phyloP scores from a whole-genome alignment of 1,140 invertebrate species.

The Mamestra configurata region DNA sequence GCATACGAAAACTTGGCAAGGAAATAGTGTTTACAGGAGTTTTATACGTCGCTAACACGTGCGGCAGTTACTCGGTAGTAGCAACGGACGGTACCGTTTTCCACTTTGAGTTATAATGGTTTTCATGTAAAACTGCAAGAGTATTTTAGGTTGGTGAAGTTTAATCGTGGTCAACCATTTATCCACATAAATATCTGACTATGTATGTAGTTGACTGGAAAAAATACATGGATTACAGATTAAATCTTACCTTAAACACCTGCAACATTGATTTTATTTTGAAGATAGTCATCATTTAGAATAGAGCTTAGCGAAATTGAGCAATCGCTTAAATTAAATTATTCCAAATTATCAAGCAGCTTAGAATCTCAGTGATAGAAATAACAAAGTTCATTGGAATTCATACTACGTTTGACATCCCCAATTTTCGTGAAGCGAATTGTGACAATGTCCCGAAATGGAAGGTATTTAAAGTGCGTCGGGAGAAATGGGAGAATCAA shows the following conservation, averaged over 20 bases:
- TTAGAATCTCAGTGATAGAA: constrained; percentile 23
- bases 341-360: constrained; percentile 12
- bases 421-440: constrained; percentile 22
- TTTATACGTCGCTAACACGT: constrained; percentile 23
- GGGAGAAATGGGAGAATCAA: constrained; percentile 21
- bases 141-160: neutral
- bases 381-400: constrained; percentile 43
- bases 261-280: too few relatives aligned
- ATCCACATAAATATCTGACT: too few relatives aligned
- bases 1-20: constrained; percentile 44
- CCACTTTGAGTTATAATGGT: neutral
- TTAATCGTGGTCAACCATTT: too few relatives aligned
- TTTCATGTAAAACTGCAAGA: neutral
- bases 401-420: constrained; percentile 34
- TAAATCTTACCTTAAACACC: too few relatives aligned
- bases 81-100: neutral
- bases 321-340: constrained; percentile 7
- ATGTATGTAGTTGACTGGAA: too few relatives aligned
- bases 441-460: constrained; percentile 35
- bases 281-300: neutral
- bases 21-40: constrained; percentile 32
- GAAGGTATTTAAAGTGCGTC: constrained; percentile 50
- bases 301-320: constrained; percentile 2
- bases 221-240: too few relatives aligned
- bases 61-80: constrained; percentile 6